Conservation (phyloP, 2,888 invertebrate species). For the Agrilus biguttatus region DNA sequence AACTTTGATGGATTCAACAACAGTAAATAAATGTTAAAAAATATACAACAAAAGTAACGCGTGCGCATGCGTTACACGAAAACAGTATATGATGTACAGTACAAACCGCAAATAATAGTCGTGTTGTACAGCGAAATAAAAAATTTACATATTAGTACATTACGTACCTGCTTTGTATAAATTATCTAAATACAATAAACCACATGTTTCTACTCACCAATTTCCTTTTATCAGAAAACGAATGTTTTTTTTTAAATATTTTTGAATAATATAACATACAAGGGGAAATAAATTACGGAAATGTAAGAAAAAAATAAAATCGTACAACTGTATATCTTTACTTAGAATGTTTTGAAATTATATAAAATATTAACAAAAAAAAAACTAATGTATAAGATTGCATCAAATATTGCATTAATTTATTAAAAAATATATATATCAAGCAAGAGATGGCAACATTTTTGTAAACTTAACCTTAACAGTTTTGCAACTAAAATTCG, state of each 20-base stretch:
- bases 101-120: too few species aligned
- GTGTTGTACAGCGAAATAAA: too few species aligned
- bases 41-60: conserved; percentile 2
- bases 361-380: conserved; percentile 21
- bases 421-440: conserved; percentile 10
- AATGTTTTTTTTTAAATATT: too few species aligned
- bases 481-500: conserved; percentile 1
- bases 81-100: background rate
- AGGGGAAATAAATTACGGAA: background rate
- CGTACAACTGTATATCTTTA: conserved; percentile 12
- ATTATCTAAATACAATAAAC: too few species aligned
- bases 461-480: conserved; percentile 1
- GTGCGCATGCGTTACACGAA: conserved; percentile 8
- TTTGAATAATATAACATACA: too few species aligned
- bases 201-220: too few species aligned
- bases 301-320: background rate
- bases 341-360: conserved; percentile 15
- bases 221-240: too few species aligned
- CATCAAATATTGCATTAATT: conserved; percentile 15
- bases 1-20: too few species aligned
- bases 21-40: too few species aligned
- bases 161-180: too few species aligned
- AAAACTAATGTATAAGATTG: conserved; percentile 16
- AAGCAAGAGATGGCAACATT: conserved; percentile 24
- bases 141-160: too few species aligned